Base-by-base conservation (phyloP, 1,140 invertebrate genomes). In the Phocides pigmalion region DNA sequence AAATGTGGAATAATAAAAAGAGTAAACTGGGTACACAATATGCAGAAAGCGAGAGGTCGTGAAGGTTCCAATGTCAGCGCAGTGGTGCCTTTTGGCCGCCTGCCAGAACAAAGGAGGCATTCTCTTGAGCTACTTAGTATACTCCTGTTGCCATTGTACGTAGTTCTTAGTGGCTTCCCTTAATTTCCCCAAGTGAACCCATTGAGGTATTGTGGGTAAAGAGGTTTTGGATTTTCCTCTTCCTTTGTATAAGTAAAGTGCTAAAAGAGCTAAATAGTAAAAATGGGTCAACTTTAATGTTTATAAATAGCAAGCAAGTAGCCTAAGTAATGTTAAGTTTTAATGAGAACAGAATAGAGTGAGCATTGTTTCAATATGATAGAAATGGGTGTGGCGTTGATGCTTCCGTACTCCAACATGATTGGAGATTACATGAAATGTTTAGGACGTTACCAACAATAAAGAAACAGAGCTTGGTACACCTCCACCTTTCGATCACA, bases 61-160 rank as follows among this genome's bases (percentile, higher is more conserved):
- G 15, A 28, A 44, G 41, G 54, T 58, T 15, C 54, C 54, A 28
- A 58, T 58, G 20, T 58, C 54, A 32, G 41, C 54, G 54, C 22
- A 19, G 39, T 54, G 12, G 39, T 58, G 54, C 41, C 39, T 58
- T 58, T 58, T 46, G 54, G 41, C 54, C 25, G 54, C 41, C 39
- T 9, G 41, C 41, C 41, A 46, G 16, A 61, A 49, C 56, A 61
- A 47, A 35, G 56, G 28, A 46, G 41, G 41, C 54, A 20, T 59
- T 59, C 54, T 59, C 42, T 59, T 46, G 41, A 59, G 41, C 41
- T 58, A 46, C 54, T 58, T 41, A 56, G 39, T 37, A 56, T 56
- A 28, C 20, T 28, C 39, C 53, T 56, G 53, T 14, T 32, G 8
- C 17, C 35, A 54, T 54, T 54, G 50, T 54, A 22, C 35, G 32